Percentiles rank a stretch among this genome's conserved stretches.
Evolutionary conservation across 2,888 invertebrate genomes (phyloP).

Genomic region (Heterodera filipjevi): DNA sequence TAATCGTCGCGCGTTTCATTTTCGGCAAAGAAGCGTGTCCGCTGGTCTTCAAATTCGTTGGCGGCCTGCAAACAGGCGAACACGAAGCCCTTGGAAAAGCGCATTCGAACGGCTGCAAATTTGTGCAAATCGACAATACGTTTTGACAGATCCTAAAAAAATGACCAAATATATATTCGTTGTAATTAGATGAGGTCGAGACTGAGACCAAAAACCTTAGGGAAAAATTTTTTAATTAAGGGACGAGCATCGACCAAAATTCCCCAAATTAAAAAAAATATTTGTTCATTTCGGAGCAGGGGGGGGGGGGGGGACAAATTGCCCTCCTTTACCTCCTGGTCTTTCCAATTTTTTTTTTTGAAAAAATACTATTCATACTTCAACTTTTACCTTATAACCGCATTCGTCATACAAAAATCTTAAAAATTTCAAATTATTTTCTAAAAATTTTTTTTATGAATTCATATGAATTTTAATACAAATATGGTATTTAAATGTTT

Average conservation of each 20-base stretch:
- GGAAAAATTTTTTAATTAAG: too few relatives aligned
- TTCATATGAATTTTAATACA: too few relatives aligned
- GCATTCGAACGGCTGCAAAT: constrained; percentile 78
- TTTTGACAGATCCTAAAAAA: constrained; percentile 77
- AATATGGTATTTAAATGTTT: too few relatives aligned
- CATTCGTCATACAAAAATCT: constrained; percentile 78
- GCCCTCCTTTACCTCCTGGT: too few relatives aligned
- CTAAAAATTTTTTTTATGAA: too few relatives aligned
- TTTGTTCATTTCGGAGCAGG: too few relatives aligned
- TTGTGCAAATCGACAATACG: constrained; percentile 74
- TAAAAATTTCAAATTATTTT: background rate
- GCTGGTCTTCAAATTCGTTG: constrained; percentile 80
- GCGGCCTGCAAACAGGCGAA: constrained; percentile 77
- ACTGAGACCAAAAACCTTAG: too few relatives aligned
- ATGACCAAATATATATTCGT: background rate
- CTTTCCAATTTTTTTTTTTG: background rate
- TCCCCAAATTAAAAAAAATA: too few relatives aligned
- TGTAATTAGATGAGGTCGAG: background rate
- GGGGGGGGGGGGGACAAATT: too few relatives aligned
- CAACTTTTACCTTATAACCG: constrained; percentile 67
- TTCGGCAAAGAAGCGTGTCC: constrained; percentile 78
- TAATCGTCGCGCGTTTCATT: constrained; percentile 82
- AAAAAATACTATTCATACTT: background rate
- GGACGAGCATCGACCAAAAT: too few relatives aligned
- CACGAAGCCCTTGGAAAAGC: constrained; percentile 80